Conservation (phyloP, 2,888 invertebrate species). For the Pteria penguin region DNA sequence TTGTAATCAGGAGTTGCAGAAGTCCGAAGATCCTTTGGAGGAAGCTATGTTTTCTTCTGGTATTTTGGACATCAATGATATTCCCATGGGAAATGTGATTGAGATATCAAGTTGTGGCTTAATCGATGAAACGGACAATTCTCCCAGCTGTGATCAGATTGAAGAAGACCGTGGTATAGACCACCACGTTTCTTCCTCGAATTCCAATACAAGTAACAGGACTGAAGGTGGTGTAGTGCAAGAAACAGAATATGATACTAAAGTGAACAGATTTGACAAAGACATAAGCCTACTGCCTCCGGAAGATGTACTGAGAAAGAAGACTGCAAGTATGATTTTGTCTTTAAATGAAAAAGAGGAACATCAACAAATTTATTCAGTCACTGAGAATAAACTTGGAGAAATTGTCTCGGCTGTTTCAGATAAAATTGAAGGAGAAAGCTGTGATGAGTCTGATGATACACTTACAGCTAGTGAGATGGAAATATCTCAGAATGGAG, state of each 20-base stretch:
- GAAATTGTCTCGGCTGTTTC: not conserved
- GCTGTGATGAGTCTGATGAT: not conserved
- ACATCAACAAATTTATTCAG: not conserved
- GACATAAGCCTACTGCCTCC: not conserved
- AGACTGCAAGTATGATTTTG: not conserved
- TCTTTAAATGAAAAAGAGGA: too few relatives aligned
- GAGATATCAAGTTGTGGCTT: too few relatives aligned
- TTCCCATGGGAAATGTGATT: slow-evolving; percentile 16
- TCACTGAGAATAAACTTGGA: not conserved
- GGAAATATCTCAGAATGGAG: not conserved
- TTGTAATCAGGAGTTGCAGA: too few relatives aligned
- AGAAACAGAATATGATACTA: not conserved
- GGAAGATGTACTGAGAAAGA: not conserved
- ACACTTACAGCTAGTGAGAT: not conserved
- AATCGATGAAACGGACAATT: too few relatives aligned
- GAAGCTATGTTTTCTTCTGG: slow-evolving; percentile 27
- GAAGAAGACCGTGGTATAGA: too few relatives aligned
- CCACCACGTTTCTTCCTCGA: not conserved
- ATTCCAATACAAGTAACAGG: not conserved
- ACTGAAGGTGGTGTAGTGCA: not conserved
- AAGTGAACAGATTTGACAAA: too few relatives aligned
- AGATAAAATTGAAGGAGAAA: not conserved
- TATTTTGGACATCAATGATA: slow-evolving; percentile 12
- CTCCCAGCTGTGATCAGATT: too few relatives aligned
- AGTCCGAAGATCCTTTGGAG: slow-evolving; percentile 1